phyloP scores from a whole-genome alignment of 2,888 invertebrate species.

The Phaonia tiefii region DNA sequence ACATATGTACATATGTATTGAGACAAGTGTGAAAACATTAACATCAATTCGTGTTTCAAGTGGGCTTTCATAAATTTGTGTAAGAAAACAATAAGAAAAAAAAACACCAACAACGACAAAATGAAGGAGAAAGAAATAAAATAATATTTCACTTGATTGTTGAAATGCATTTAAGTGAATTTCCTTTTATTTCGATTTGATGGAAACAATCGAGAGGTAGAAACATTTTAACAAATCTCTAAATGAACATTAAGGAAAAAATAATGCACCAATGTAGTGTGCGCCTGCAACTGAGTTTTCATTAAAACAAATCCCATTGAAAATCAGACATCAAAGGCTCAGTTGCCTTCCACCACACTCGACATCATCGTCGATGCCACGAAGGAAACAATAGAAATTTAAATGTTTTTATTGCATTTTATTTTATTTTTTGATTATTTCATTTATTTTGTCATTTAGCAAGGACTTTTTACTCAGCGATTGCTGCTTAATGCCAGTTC shows the following conservation, averaged over 20 bases:
- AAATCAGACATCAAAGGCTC: conserved; percentile 16
- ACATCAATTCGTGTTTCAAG: conserved; percentile 44
- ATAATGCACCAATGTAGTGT: background rate
- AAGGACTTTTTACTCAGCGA: background rate
- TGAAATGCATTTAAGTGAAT: conserved; percentile 64
- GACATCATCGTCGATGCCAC: too few relatives aligned
- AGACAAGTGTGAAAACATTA: conserved; percentile 20
- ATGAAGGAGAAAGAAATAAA: conserved; percentile 56
- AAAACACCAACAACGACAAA: conserved; percentile 49
- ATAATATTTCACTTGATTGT: conserved; percentile 62
- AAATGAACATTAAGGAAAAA: conserved; percentile 48
- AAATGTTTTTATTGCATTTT: too few relatives aligned
- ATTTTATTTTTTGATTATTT: too few relatives aligned
- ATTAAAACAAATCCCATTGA: conserved; percentile 11
- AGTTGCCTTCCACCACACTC: background rate
- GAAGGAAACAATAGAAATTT: too few relatives aligned
- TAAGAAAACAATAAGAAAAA: conserved; percentile 51
- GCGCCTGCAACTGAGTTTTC: conserved; percentile 4
- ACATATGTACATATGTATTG: background rate
- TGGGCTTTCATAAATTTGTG: conserved; percentile 50
- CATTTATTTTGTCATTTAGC: too few relatives aligned
- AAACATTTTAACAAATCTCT: conserved; percentile 40
- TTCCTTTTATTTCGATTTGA: conserved; percentile 64
- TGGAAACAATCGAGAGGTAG: conserved; percentile 25
- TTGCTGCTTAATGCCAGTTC: background rate